Evolutionary conservation across 2,113 vertebrate species (phyloP), one percentile per base, ranked within the genome.

Genomic region (Dinomys branickii): DNA sequence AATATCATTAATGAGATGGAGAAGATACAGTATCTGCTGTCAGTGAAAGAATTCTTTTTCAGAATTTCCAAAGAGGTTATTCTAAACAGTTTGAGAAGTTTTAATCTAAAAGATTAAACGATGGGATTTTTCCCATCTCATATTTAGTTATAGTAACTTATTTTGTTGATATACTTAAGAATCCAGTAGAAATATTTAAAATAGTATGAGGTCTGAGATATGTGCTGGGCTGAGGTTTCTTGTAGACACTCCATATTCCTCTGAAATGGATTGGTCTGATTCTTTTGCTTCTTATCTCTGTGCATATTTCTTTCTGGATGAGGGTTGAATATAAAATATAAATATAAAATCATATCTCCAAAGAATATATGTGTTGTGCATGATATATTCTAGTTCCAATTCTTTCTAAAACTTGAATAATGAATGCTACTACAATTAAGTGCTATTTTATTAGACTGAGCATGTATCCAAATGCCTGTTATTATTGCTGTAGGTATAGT

Each of bases 1-100:
- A 95, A 84, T 35, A 82, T 77, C 67, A 78, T 92, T 82, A 13
- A 2, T 22, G 20, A 59, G 69, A 33, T 67, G 85, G 30, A 94
- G 75, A 47, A 91, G 50, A 93, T 83, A 90, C 7, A 82, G 3
- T 78, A 33, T 94, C 90, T 97, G 65, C 41, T 95, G 86, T 65
- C 33, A 65, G 82, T 94, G 94, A 77, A 87, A 84, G 50, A 91
- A 90, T 82, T 92, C 65, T 52, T 93, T 96, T 54, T 26, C 87
- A 4, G 28, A 96, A 83, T 47, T 95, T 83, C 50, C 2, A 47
- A 95, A 96, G 44, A 38, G 73, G 16, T 75, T 47, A 81, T 30
- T 94, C 73, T 91, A 77, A 73, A 92, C 14, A 88, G 47, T 94
- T 81, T 96, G 69, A 96, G 84, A 96, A 85, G 82, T 90, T 97